Evolutionary conservation across 2,113 vertebrate species (phyloP).

Genomic region (Accipiter virgatus): DNA sequence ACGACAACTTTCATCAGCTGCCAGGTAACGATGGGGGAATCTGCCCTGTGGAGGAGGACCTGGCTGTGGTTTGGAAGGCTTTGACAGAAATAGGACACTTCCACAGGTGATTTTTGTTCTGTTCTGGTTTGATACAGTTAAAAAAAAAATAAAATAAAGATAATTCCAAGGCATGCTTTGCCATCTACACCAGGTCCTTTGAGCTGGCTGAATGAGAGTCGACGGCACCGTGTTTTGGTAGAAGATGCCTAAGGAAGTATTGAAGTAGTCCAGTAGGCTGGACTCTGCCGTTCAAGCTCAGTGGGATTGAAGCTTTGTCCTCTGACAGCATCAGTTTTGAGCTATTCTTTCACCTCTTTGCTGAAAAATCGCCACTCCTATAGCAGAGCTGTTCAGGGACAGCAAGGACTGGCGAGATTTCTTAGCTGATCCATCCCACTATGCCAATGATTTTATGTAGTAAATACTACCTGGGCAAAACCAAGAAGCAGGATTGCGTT

Average conservation of each 20-base stretch:
- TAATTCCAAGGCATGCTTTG: background rate
- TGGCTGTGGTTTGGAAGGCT: background rate
- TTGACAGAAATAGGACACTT: slow-evolving; percentile 15
- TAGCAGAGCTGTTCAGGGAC: background rate
- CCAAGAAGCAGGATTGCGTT: background rate
- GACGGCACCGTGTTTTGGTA: background rate
- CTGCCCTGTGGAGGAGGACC: background rate
- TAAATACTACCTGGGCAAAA: background rate
- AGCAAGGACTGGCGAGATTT: background rate
- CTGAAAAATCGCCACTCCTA: background rate
- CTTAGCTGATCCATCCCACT: background rate
- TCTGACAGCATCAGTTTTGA: background rate
- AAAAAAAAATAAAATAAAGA: background rate
- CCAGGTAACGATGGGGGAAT: background rate
- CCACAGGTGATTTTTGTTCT: background rate
- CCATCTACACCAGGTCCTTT: background rate
- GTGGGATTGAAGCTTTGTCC: rapidly evolving
- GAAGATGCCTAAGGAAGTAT: background rate
- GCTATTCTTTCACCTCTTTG: background rate
- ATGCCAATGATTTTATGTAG: background rate
- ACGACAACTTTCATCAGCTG: slow-evolving; percentile 2
- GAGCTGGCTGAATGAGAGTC: background rate
- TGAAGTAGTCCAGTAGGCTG: background rate
- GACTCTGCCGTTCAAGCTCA: background rate
- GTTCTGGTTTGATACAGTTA: background rate